Conservation (phyloP, 2,113 vertebrate genomes). For the Catharus fuscescens region DNA sequence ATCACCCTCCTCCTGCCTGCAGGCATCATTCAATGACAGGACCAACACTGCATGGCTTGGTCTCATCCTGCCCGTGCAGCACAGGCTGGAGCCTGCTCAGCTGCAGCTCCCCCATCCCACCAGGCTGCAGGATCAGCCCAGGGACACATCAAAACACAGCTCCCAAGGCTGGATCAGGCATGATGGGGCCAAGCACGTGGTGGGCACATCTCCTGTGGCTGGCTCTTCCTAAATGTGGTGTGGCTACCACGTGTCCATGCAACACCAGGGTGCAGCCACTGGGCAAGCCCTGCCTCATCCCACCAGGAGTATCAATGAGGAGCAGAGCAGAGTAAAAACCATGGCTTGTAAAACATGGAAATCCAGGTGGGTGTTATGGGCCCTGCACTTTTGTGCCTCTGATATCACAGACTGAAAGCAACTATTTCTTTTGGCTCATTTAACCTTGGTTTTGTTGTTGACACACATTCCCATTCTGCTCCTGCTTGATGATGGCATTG, state of each 20-base stretch:
- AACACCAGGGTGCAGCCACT: background rate
- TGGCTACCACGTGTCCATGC: background rate
- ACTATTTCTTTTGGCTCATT: background rate
- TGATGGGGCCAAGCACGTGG: accelerated
- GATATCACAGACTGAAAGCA: background rate
- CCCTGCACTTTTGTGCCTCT: accelerated
- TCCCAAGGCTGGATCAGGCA: background rate
- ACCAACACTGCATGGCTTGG: accelerated
- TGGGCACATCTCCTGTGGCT: background rate
- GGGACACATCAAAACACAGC: background rate
- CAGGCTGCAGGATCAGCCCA: background rate
- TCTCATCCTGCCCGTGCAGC: accelerated
- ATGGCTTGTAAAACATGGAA: background rate
- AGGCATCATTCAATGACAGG: background rate
- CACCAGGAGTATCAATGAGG: background rate
- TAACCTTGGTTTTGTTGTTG: background rate
- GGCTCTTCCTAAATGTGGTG: background rate
- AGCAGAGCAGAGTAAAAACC: background rate
- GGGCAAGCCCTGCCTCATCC: background rate
- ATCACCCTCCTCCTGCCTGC: background rate
- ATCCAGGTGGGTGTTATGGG: background rate
- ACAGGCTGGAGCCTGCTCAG: background rate
- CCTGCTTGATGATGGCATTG: background rate
- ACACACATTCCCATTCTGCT: background rate
- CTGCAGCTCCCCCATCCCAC: background rate